Base-by-base conservation (phyloP, 2,888 invertebrate species). In the Epicampocera succincta region DNA sequence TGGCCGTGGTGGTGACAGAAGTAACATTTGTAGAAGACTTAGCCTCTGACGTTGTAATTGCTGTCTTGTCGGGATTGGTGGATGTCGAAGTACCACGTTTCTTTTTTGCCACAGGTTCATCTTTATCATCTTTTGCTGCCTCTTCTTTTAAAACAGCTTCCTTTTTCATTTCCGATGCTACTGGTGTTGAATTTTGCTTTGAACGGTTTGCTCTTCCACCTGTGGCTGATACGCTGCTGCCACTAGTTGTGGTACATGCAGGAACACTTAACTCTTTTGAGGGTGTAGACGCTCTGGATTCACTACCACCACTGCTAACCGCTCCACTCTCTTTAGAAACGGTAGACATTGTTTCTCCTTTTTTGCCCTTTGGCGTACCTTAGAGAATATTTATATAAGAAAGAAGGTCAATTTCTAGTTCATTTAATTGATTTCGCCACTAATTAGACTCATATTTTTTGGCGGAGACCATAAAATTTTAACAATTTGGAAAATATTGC, bases 241-340 rank as follows among this genome's bases (percentile, higher is more conserved):
- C 66, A 38, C 3, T 17, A 29, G 75, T 3, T 38, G 60, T 33
- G 21, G 48, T n/a, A 81, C 48, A 78, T 63, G 84, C 81, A 71
- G 80, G 74, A 54, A 85, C 86, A 48, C 85, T 92, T 79, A 93
- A 92, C 86, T 93, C 94, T 86, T 92, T 92, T 48, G 92, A 92
- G 11, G 94, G 94, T 2, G 94, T 94, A 21, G 94, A 94, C 1
- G 94, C 93, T 85, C 94, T 91, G 15, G 94, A 94, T 85, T 90
- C 90, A 87, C 87, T 89, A 42, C 89, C 87, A 29, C 88, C 87
- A 54, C 85, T 86, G 50, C 85, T 84, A 12, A 71, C 72, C 8
- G 82, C 84, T 0, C 82, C 84, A 69, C 85, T 85, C 60, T 87
- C 87, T 82, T 87, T 87, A 13, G 86, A 63, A 54, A 78, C 42